Conservation (phyloP, 1,140 invertebrate species). For the Nasonia longicornis region DNA sequence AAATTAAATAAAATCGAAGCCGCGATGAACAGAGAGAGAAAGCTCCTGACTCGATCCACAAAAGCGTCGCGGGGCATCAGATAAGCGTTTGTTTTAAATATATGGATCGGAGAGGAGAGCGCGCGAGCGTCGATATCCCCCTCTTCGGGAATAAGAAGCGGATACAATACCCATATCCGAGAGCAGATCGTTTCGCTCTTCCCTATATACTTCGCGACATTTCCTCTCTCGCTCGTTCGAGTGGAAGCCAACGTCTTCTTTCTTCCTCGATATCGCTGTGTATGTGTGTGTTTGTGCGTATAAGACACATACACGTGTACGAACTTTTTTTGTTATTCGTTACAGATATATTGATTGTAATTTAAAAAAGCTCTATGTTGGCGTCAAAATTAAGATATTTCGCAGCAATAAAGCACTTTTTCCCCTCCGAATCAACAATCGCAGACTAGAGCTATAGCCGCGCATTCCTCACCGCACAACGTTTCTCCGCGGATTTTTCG, state of each 20-base stretch:
- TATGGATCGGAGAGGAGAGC: conserved; percentile 61
- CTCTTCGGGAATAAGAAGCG: conserved; percentile 18
- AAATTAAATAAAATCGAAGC: too few species aligned
- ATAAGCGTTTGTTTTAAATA: conserved; percentile 67
- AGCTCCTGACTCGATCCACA: conserved; percentile 49
- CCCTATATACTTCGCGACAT: conserved; percentile 17
- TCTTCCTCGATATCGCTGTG: neutral
- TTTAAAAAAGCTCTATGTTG: too few species aligned
- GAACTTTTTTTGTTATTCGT: too few species aligned
- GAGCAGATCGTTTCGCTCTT: conserved; percentile 45
- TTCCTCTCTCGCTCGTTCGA: conserved; percentile 6
- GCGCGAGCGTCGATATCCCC: conserved; percentile 46
- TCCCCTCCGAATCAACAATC: too few species aligned
- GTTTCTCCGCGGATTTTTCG: neutral
- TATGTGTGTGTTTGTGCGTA: too few species aligned
- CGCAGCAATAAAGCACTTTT: too few species aligned
- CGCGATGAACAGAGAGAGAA: conserved; percentile 2
- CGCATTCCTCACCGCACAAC: too few species aligned
- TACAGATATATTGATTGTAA: too few species aligned
- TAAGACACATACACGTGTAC: too few species aligned
- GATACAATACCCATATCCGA: conserved; percentile 57
- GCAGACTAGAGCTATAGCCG: too few species aligned
- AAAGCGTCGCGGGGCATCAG: conserved; percentile 61
- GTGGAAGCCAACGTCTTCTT: conserved; percentile 3
- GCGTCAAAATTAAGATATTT: too few species aligned